These are phyloP conservation scores for Colius striatus DNA, from an alignment of 2,113 vertebrate genomes.

Conservation along the genomic window DNA sequence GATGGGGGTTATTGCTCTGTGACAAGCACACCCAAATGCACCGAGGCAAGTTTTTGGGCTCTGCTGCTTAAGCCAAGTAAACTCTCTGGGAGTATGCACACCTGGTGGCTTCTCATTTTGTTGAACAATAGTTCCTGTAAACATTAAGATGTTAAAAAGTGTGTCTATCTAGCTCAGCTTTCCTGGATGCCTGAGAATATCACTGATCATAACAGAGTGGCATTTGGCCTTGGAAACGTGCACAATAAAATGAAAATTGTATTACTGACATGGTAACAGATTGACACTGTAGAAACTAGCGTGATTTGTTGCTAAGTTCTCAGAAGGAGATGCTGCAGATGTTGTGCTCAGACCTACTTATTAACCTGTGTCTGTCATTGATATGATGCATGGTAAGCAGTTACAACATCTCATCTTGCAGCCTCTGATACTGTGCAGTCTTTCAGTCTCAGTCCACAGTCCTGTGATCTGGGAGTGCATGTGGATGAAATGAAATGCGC, in stretches of 20 bases:
- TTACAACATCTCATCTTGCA: neutral
- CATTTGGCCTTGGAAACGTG: neutral
- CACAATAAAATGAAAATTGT: neutral
- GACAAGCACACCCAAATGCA: neutral
- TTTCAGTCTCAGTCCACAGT: neutral
- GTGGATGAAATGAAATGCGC: neutral
- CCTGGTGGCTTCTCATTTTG: neutral
- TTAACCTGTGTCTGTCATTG: neutral
- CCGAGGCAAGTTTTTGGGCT: neutral
- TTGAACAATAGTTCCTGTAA: neutral
- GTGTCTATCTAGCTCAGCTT: neutral
- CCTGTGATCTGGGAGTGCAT: neutral
- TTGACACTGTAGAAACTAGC: neutral
- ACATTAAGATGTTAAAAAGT: neutral
- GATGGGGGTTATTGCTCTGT: neutral
- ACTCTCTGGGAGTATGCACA: neutral
- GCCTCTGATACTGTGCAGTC: neutral
- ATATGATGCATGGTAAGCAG: neutral
- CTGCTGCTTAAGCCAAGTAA: neutral
- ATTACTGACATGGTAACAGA: conserved; percentile 24
- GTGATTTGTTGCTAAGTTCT: neutral
- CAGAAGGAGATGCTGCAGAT: neutral
- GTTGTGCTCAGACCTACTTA: neutral
- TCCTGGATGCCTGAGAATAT: neutral
- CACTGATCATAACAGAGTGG: neutral